Base-by-base conservation (phyloP, 2,888 invertebrate genomes). In the Dilophus febrilis region DNA sequence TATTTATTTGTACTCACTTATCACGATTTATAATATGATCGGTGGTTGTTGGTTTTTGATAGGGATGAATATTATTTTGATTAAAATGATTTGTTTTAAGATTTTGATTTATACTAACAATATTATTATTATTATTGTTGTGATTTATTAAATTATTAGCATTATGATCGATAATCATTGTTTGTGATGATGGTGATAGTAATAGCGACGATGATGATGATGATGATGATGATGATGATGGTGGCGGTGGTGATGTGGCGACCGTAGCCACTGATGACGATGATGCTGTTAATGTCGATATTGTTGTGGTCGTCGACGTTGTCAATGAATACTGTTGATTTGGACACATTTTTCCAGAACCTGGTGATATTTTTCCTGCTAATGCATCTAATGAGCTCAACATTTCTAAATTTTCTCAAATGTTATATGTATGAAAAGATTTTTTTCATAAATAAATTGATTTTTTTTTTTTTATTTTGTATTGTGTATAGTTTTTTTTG, bases 351-450 rank as follows among this genome's bases (percentile, higher is more conserved):
- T 53, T 57, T 42, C 55, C 71, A 62, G 69, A 72, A 67, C 81
- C 81, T 58, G 86, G 85, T 63, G 86, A 85, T 64, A 86, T 79
- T 67, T 87, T 87, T 61, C 83, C 83, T 67, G 86, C 86, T 67
- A 87, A 72, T 63, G 80, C 78, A 71, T 85, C 85, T 65, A 87
- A 68, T 53, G 85, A 81, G 65, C 83, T 80, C 65, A 87, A 72
- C 86, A 86, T 86, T 62, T 52, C 22, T 22, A 22, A 6, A 22
- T 22, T 22, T 22, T 22, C 22, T n/a, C n/a, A n/a, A n/a, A n/a
- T n/a, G n/a, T n/a, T n/a, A n/a, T n/a, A n/a, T n/a, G n/a, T n/a
- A n/a, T n/a, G n/a, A n/a, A n/a, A n/a, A n/a, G n/a, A n/a, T n/a
- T n/a, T n/a, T n/a, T n/a, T n/a, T n/a, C n/a, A n/a, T n/a, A n/a